Evolutionary conservation across 2,888 invertebrate species (phyloP).

Genomic region (Artemia sinica): DNA sequence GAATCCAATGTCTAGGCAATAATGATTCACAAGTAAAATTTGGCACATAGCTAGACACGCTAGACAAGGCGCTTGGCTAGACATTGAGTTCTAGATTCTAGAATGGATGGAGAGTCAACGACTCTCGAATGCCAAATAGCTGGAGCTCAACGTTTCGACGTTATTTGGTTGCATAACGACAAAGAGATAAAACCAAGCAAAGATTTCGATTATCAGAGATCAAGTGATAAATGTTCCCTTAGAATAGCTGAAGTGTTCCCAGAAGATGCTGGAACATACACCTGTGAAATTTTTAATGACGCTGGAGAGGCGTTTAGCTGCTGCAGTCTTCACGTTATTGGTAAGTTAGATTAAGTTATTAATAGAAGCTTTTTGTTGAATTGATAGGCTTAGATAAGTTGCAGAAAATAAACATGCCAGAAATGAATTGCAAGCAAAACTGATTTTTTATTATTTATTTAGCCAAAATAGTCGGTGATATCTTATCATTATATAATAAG

Average conservation of each 20-base stretch:
- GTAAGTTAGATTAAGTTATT: slow-evolving; percentile 30
- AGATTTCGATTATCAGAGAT: slow-evolving; percentile 81
- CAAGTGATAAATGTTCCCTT: slow-evolving; percentile 75
- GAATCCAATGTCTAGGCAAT: too few relatives aligned
- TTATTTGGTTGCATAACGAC: slow-evolving; percentile 90
- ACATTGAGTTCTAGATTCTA: too few relatives aligned
- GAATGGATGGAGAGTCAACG: slow-evolving; percentile 74
- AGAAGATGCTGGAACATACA: slow-evolving; percentile 82
- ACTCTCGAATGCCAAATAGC: slow-evolving; percentile 52
- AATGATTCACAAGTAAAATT: too few relatives aligned
- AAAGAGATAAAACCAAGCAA: slow-evolving; percentile 90
- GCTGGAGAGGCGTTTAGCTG: slow-evolving; percentile 82
- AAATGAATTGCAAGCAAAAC: too few relatives aligned
- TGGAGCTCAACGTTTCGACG: slow-evolving; percentile 75
- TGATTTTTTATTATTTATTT: too few relatives aligned
- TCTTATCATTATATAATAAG: too few relatives aligned
- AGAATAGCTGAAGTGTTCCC: slow-evolving; percentile 89
- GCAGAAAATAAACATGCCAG: too few relatives aligned
- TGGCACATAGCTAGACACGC: too few relatives aligned
- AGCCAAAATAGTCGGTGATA: too few relatives aligned
- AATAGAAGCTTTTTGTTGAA: neutral
- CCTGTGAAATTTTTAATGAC: slow-evolving; percentile 89
- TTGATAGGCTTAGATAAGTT: neutral
- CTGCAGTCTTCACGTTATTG: slow-evolving; percentile 62
- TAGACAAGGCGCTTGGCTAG: too few relatives aligned